Evolutionary conservation across 2,888 invertebrate genomes (phyloP).

Genomic region (Xestoiulus laeticollis): DNA sequence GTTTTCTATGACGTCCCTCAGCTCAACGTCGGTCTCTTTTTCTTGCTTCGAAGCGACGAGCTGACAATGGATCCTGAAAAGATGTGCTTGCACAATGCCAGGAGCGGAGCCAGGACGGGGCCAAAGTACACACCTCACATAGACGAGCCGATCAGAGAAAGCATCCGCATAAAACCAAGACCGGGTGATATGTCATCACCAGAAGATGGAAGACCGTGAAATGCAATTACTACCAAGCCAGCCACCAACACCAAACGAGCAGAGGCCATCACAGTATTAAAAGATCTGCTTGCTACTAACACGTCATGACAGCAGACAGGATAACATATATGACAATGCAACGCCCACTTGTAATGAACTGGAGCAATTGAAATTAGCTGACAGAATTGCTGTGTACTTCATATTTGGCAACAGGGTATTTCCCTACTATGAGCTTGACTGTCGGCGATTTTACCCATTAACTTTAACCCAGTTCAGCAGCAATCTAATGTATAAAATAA

Average conservation of each 20-base stretch:
- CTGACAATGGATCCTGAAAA: conserved; percentile 72
- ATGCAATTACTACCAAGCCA: background rate
- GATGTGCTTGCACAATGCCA: conserved; percentile 71
- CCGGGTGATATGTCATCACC: conserved; percentile 67
- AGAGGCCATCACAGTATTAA: conserved; percentile 34
- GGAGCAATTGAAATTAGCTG: background rate
- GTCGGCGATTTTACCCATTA: background rate
- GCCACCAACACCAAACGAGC: background rate
- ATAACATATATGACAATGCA: background rate
- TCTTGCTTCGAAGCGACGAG: conserved; percentile 72
- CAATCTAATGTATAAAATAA: no score
- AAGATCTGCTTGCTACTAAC: conserved; percentile 1
- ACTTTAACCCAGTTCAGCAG: background rate
- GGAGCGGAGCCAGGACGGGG: conserved; percentile 60
- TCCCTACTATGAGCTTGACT: background rate
- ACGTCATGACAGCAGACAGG: conserved; percentile 20
- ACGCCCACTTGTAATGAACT: background rate
- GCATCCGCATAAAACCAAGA: conserved; percentile 73
- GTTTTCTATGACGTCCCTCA: conserved; percentile 91
- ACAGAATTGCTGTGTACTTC: background rate
- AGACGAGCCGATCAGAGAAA: conserved; percentile 65
- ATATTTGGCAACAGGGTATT: background rate
- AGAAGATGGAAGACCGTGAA: conserved; percentile 54
- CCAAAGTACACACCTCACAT: conserved; percentile 67
- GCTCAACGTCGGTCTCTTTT: conserved; percentile 81